Evolutionary conservation across 2,888 invertebrate species (phyloP).

Genomic region (Rhogogaster chlorosoma): DNA sequence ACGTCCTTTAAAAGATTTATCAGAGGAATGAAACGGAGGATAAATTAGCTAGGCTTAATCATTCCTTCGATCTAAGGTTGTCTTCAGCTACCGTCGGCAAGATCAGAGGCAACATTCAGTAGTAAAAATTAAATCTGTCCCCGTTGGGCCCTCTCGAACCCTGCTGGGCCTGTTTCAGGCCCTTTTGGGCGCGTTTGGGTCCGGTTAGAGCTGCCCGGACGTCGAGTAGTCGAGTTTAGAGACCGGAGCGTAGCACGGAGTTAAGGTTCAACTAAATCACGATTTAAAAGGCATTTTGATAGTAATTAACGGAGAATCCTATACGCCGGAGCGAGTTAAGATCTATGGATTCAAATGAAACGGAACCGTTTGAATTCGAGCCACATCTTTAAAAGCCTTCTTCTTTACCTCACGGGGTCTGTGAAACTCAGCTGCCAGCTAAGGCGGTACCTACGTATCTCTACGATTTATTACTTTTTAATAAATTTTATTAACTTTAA

Average conservation of each 20-base stretch:
- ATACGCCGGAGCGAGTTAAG: constrained; percentile 58
- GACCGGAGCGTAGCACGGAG: constrained; percentile 6
- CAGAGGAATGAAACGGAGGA: constrained; percentile 44
- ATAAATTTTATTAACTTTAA: constrained; percentile 29
- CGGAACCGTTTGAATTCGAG: constrained; percentile 42
- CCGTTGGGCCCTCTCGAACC: constrained; percentile 22
- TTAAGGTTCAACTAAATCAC: constrained; percentile 52
- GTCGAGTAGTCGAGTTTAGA: neutral
- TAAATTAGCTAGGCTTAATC: constrained; percentile 46
- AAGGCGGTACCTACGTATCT: constrained; percentile 11
- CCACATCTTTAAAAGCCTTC: neutral
- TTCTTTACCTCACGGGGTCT: neutral
- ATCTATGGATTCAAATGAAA: constrained; percentile 45
- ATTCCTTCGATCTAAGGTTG: constrained; percentile 38
- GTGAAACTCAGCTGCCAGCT: neutral
- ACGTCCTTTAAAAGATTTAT: constrained; percentile 35
- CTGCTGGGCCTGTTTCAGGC: constrained; percentile 3
- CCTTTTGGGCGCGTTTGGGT: constrained; percentile 26
- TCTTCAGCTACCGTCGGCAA: constrained; percentile 53
- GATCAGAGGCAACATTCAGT: constrained; percentile 50
- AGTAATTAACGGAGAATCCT: constrained; percentile 63
- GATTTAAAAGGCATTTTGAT: constrained; percentile 53
- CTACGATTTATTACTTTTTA: constrained; percentile 36
- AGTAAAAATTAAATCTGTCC: constrained; percentile 55
- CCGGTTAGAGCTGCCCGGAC: constrained; percentile 24